Conservation (phyloP, 2,113 vertebrate species). For the Indri indri region DNA sequence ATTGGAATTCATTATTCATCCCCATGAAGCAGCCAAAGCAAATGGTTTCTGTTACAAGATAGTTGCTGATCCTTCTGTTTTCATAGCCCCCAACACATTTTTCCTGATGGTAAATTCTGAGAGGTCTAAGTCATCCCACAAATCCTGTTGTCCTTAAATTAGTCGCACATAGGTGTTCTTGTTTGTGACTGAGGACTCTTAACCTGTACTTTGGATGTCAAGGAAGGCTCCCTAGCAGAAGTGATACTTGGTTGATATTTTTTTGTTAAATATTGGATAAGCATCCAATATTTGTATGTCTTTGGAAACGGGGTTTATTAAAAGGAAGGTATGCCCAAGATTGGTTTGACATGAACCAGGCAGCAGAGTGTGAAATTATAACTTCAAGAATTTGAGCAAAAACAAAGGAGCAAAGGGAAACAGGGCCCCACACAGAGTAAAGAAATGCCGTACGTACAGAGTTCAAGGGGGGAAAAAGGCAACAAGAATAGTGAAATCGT, state of each 20-base stretch:
- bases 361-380: not conserved
- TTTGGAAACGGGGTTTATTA: not conserved
- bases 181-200: not conserved
- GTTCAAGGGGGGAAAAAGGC: not conserved
- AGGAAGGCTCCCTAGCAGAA: not conserved
- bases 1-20: not conserved
- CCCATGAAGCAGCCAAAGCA: not conserved
- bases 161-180: not conserved
- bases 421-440: not conserved
- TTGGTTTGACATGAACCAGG: not conserved
- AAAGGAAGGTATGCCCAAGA: not conserved
- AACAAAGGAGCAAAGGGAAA: not conserved
- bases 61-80: not conserved
- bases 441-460: not conserved
- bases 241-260: not conserved
- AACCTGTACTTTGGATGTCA: not conserved
- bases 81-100: not conserved
- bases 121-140: not conserved
- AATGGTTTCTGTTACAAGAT: not conserved
- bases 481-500: not conserved
- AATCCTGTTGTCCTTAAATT: not conserved
- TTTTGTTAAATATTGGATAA: not conserved
- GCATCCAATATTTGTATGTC: not conserved
- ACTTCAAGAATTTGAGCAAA: not conserved
- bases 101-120: not conserved